Evolutionary conservation across 2,797 vertebrate species (phyloP).

Genomic region (Phoebastria nigripes): DNA sequence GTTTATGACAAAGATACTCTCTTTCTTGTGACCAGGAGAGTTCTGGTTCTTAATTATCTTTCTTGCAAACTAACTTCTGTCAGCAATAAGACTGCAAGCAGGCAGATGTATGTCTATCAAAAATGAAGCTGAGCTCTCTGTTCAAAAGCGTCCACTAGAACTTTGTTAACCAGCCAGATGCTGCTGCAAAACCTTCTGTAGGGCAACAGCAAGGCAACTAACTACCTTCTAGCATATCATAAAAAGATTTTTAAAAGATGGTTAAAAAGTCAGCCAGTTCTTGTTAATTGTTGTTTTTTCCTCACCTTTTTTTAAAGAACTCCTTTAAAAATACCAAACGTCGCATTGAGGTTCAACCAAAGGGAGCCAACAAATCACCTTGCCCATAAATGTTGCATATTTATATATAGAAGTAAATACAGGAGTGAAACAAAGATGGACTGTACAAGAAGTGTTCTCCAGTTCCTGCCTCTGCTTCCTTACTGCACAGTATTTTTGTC

Average conservation of each 20-base stretch:
- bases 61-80: not conserved
- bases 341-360: not conserved
- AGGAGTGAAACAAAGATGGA: not conserved
- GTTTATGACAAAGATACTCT: not conserved
- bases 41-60: not conserved
- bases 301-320: not conserved
- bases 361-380: not conserved
- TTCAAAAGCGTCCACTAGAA: not conserved
- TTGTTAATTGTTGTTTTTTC: constrained; percentile 3
- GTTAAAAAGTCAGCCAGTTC: not conserved
- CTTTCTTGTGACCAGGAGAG: not conserved
- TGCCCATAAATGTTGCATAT: not conserved
- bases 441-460: not conserved
- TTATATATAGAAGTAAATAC: not conserved
- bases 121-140: not conserved
- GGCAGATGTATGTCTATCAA: not conserved
- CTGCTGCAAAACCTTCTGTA: not conserved
- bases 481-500: not conserved
- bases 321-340: constrained; percentile 15
- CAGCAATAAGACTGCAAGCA: not conserved
- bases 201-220: not conserved
- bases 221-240: not conserved
- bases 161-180: not conserved
- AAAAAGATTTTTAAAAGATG: not conserved
- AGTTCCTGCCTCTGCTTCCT: not conserved